These are phyloP conservation scores for Dasypus novemcinctus DNA, from an alignment of 2,113 vertebrate genomes.

Conservation along the genomic window DNA sequence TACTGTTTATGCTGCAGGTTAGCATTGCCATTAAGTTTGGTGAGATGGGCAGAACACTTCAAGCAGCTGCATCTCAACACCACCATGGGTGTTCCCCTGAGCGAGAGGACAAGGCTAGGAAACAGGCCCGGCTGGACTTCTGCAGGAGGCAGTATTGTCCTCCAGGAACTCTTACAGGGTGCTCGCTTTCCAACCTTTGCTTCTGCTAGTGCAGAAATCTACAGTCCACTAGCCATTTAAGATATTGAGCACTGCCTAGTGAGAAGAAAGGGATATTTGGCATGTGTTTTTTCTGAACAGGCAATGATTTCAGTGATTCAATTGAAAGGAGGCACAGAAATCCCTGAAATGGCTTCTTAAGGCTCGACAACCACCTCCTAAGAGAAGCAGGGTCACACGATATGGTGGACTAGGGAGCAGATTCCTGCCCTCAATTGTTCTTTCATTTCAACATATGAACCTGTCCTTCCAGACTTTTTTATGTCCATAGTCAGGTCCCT, in stretches of 20 bases:
- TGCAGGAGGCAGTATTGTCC: background rate
- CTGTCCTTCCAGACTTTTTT: background rate
- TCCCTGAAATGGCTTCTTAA: background rate
- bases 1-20: slow-evolving; percentile 6
- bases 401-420: background rate
- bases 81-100: background rate
- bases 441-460: background rate
- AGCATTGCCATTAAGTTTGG: background rate
- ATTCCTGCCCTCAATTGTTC: background rate
- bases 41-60: background rate
- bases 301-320: background rate
- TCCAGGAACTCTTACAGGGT: background rate
- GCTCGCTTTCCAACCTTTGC: background rate
- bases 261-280: background rate
- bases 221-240: background rate
- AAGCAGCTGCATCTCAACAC: background rate
- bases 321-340: background rate
- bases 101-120: background rate
- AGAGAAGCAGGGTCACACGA: background rate
- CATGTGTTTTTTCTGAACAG: background rate
- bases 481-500: background rate
- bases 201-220: background rate
- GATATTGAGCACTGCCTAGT: background rate
- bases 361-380: background rate
- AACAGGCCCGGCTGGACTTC: background rate